Evolutionary conservation across 1,140 invertebrate species (phyloP), one percentile per base, ranked within the genome.

Genomic region (Ostrea denselamellosa): DNA sequence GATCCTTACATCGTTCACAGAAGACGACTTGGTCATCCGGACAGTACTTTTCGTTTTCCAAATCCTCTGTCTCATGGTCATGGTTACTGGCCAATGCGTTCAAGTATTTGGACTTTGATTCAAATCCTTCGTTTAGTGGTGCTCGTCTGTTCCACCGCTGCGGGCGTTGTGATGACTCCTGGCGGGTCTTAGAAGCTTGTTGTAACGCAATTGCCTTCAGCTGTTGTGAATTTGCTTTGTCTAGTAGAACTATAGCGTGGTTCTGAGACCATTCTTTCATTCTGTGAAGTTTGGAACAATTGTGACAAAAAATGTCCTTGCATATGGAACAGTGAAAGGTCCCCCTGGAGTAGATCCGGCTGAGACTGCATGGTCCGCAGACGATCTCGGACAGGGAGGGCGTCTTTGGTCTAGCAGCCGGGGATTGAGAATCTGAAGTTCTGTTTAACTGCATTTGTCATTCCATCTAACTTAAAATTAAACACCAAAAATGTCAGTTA

Each of bases 41-140:
- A 81, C 85, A 86, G 25, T 71, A 86, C 53, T 51, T 12, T 56
- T 86, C 85, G 25, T 86, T 81, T 22, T 86, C 85, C 52, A 86
- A 22, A 17, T 86, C 85, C 44, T 77, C 54, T n/a, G 51, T 25
- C 12, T 54, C 53, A 10, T 86, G 85, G 25, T 86, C 85, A 52
- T 86, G 85, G 44, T 86, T 52, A n/a, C 34, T 54, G 28, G 68
- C 65, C 14, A 86, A 71, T 17, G 68, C 71, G 9, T 81, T 71
- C 65, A 86, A 19, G 34, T 86, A 86, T 25, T 71, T 77, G 19
- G 71, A 22, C 22, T 86, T 86, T 10, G 65, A 54, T 83, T 83
- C 82, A 10, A 53, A 54, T 8, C 52, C 71, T 5, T 81, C 53
- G 22, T 86, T 77, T 10, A 54, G 82, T 10, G 82, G 52, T 53